A percentile compares a stretch with the other conserved stretches of the same genome.
These are phyloP conservation scores for Charanyca ferruginea DNA, from an alignment of 2,888 invertebrate genomes.

Conservation along the genomic window DNA sequence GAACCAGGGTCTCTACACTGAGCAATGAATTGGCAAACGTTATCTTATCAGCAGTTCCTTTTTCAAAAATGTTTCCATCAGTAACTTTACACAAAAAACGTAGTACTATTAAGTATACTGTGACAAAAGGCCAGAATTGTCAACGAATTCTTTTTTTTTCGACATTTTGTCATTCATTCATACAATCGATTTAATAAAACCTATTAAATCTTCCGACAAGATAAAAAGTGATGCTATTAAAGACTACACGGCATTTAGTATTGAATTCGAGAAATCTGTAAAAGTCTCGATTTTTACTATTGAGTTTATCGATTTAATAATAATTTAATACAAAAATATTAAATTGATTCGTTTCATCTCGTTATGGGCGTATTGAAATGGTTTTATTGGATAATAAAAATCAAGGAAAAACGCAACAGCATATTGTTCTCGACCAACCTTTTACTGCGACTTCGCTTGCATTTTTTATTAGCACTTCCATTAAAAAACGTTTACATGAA, in stretches of 20 bases:
- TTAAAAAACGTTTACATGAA: neutral
- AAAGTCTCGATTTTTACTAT: slow-evolving; percentile 10
- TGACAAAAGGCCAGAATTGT: slow-evolving; percentile 9
- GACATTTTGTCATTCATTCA: too few relatives aligned
- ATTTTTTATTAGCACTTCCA: neutral
- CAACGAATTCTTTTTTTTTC: neutral
- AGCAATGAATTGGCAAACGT: too few relatives aligned
- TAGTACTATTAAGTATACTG: too few relatives aligned
- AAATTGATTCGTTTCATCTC: slow-evolving; percentile 49
- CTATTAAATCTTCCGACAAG: neutral
- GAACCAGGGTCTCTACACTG: too few relatives aligned
- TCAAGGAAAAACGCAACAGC: slow-evolving; percentile 38
- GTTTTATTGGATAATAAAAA: slow-evolving; percentile 42
- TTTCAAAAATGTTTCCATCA: too few relatives aligned
- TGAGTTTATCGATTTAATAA: slow-evolving; percentile 24
- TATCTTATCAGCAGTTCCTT: too few relatives aligned
- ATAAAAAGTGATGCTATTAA: slow-evolving; percentile 12
- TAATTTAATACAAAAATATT: slow-evolving; percentile 25
- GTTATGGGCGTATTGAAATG: slow-evolving; percentile 32
- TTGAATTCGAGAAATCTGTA: neutral
- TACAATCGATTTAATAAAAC: neutral
- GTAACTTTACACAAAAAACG: too few relatives aligned
- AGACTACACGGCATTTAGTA: slow-evolving; percentile 3
- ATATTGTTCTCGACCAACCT: neutral
- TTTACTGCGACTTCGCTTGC: neutral